Conservation (phyloP, 1,140 invertebrate species). For the Listronotus oregonensis region DNA sequence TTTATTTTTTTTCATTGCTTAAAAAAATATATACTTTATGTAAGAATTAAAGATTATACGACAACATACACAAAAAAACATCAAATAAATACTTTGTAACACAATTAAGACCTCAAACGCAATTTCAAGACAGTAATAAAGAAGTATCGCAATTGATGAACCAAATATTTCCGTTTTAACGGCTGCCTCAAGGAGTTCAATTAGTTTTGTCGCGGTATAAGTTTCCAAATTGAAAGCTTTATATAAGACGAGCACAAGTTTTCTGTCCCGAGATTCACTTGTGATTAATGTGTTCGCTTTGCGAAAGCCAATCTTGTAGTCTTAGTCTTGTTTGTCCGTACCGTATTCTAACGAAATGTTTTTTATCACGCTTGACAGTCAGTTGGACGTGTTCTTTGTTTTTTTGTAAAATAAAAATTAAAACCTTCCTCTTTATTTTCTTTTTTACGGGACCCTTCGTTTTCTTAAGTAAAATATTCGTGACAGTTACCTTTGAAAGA, state of each 20-base stretch:
- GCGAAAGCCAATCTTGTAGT: constrained; percentile 37
- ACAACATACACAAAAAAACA: no score
- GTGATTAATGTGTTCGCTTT: constrained; percentile 38
- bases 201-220: constrained; percentile 38
- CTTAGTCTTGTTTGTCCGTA: constrained; percentile 26
- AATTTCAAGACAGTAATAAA: constrained; percentile 22
- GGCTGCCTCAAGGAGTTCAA: constrained; percentile 32
- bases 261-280: constrained; percentile 35
- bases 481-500: no score
- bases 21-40: no score
- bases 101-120: constrained; percentile 11
- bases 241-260: constrained; percentile 40
- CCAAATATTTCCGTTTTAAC: constrained; percentile 34
- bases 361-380: constrained; percentile 33
- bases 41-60: no score
- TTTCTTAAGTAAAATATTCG: no score
- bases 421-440: neutral
- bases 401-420: constrained; percentile 11
- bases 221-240: constrained; percentile 40
- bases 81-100: neutral
- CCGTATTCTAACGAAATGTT: constrained; percentile 29
- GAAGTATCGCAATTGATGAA: constrained; percentile 30
- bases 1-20: no score
- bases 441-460: no score
- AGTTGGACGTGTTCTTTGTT: constrained; percentile 20